Conservation (phyloP, 2,888 invertebrate genomes). For the Euspilapteryx auroguttella region DNA sequence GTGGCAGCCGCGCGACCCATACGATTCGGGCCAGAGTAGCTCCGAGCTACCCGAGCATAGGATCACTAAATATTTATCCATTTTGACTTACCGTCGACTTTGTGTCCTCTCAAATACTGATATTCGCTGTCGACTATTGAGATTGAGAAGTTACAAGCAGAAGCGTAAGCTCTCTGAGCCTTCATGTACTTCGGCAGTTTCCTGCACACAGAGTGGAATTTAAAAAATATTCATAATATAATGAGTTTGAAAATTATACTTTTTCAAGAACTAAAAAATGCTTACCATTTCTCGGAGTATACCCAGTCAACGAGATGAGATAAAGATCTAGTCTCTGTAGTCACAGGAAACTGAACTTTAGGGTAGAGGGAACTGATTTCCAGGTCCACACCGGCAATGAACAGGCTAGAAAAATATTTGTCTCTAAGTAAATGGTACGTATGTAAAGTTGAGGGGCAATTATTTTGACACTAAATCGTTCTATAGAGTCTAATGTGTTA, state of each 20-base stretch:
- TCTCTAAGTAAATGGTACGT: too few relatives aligned
- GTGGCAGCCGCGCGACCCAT: too few relatives aligned
- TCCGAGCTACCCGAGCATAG: too few relatives aligned
- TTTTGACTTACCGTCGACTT: conserved; percentile 77
- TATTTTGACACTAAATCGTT: too few relatives aligned
- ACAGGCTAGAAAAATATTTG: conserved; percentile 71
- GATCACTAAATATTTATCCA: too few relatives aligned
- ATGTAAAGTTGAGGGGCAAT: too few relatives aligned
- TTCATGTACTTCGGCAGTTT: conserved; percentile 28
- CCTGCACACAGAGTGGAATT: too few relatives aligned
- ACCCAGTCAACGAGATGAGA: conserved; percentile 82
- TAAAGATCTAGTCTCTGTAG: conserved; percentile 78
- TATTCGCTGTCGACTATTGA: conserved; percentile 58
- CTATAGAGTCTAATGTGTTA: too few relatives aligned
- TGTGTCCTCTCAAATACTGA: conserved; percentile 70
- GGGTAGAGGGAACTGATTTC: conserved; percentile 73
- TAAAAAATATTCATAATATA: too few relatives aligned
- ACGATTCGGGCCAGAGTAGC: too few relatives aligned
- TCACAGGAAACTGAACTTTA: conserved; percentile 73
- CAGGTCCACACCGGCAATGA: conserved; percentile 70
- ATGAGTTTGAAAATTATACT: background rate
- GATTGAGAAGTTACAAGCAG: conserved; percentile 48
- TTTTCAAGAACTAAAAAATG: too few relatives aligned
- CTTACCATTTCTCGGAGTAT: conserved; percentile 68
- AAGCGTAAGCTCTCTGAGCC: conserved; percentile 34